phyloP scores from a whole-genome alignment of 1,140 invertebrate genomes.

The Thaumatotibia leucotreta region DNA sequence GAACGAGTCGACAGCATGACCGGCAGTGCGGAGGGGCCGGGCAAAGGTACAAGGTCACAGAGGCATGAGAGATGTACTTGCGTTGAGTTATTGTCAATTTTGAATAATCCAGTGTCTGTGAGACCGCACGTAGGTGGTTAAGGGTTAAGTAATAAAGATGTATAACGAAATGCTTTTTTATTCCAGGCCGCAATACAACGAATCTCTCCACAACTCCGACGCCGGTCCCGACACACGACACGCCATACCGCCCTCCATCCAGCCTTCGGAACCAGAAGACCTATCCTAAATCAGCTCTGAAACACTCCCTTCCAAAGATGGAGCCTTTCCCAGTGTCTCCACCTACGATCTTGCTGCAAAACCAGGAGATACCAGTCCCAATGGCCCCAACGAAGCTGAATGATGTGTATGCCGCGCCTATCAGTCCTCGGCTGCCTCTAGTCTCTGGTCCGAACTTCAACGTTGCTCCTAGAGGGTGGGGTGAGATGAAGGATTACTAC shows the following conservation, averaged over 20 bases:
- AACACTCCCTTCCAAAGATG: conserved; percentile 71
- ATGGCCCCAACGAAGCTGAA: conserved; percentile 70
- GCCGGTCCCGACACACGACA: conserved; percentile 74
- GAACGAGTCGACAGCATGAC: no score
- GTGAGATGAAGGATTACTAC: conserved; percentile 80
- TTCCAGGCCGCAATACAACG: conserved; percentile 75
- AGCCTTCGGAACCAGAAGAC: conserved; percentile 66
- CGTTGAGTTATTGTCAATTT: no score
- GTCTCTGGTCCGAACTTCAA: conserved; percentile 83
- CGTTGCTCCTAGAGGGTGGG: conserved; percentile 88
- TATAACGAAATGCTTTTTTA: no score
- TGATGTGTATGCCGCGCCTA: conserved; percentile 63
- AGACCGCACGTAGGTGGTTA: no score
- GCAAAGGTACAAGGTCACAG: no score
- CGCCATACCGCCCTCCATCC: conserved; percentile 69
- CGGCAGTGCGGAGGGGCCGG: no score
- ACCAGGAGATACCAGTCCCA: conserved; percentile 62
- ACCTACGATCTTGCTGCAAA: conserved; percentile 49
- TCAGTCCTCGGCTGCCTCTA: conserved; percentile 53
- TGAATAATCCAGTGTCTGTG: no score
- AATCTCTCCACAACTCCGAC: conserved; percentile 66
- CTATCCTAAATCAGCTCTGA: conserved; percentile 70
- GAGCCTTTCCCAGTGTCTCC: conserved; percentile 67
- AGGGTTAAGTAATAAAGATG: no score
- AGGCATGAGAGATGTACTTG: no score